Conservation (phyloP, 37 sponge, comb jelly and placozoan species). For the Mnemiopsis leidyi region DNA sequence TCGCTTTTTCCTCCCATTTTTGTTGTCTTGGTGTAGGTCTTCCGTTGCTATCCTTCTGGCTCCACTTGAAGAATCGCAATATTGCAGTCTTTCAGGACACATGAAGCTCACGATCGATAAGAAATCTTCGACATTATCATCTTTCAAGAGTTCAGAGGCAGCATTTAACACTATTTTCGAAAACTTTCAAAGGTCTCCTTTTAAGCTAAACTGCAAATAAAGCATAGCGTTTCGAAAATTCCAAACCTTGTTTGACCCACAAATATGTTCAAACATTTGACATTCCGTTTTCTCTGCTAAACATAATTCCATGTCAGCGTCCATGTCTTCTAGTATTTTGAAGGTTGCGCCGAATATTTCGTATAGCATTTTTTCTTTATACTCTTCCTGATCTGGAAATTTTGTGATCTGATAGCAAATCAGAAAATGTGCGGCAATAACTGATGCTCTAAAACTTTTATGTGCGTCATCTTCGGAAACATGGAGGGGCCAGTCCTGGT, state of each 20-base stretch:
- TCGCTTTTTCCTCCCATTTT: background rate
- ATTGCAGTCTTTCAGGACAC: background rate
- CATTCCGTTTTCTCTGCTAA: background rate
- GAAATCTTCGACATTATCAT: background rate
- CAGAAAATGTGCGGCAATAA: background rate
- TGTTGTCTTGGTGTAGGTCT: background rate
- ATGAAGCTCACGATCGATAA: background rate
- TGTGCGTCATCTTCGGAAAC: no score
- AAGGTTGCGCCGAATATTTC: background rate
- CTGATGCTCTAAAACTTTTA: background rate
- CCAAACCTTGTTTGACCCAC: background rate
- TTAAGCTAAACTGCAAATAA: background rate
- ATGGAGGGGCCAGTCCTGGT: no score
- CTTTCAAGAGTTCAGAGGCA: background rate
- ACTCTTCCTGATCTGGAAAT: background rate
- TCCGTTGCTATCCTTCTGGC: background rate
- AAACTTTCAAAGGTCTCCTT: background rate
- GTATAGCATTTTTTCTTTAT: background rate
- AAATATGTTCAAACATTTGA: background rate
- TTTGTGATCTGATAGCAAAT: background rate
- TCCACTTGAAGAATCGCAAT: background rate
- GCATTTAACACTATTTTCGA: no score
- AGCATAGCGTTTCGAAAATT: background rate
- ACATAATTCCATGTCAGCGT: background rate
- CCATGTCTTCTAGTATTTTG: background rate